Base-by-base conservation (phyloP, 1,140 invertebrate species). In the Wiebesia pumilae region DNA sequence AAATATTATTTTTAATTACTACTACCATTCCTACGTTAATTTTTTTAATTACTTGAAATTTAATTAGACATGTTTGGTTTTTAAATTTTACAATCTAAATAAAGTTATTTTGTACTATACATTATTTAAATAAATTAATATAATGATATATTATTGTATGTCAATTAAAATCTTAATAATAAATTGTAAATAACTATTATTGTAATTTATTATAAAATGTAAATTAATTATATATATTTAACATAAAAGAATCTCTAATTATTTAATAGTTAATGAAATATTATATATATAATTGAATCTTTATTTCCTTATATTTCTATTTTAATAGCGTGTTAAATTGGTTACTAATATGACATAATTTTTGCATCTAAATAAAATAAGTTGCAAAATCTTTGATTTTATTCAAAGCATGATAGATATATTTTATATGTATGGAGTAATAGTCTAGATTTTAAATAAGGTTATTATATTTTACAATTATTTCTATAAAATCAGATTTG, bases 311-410 rank as follows among this genome's bases (percentile, higher is more conserved):
- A 67, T 35, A 82, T 65, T 79, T 85, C 38, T 24, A 38, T 87
- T 73, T 84, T 47, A 47, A 47, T 47, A 47, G 12, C 43, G n/a
- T n/a, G n/a, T n/a, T n/a, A n/a, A 75, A 86, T 71, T 14, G 21
- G 54, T 24, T 77, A 65, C 43, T 62, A 16, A 30, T 77, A 77
- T 65, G 6, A 47, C 19, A 54, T 14, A 19, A 54, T 9, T 82
- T 62, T 82, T 78, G 80, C 71, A 82, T 86, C 80, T 67, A 82
- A 82, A 65, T 86, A 78, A 82, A 86, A 67, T 75, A 33, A 69
- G 10, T 30, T n/a, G n/a, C 65, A 1, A 14, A 33, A 54, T 16
- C 3, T 12, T 9, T 16, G 7, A 12, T 54, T 16, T 12, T 12
- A 16, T 54, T 54, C 19, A 12, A 54, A 54, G 51, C 51, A 54